Evolutionary conservation across 1,140 invertebrate species (phyloP).

Genomic region (Brachionus manjavacas): DNA sequence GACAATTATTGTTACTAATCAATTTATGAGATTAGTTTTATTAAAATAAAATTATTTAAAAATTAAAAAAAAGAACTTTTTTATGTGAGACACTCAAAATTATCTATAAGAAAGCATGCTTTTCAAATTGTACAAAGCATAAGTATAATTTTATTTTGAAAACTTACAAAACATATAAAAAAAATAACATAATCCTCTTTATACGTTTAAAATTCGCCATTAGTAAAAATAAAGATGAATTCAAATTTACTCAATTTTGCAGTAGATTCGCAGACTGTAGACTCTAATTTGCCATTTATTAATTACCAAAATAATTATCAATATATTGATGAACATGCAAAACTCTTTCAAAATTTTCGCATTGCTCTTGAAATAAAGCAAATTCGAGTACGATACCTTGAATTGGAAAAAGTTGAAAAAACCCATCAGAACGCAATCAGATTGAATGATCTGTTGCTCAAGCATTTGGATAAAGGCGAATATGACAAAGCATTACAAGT

Average conservation of each 20-base stretch:
- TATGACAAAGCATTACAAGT: not conserved
- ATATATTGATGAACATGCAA: not conserved
- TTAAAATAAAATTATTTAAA: not conserved
- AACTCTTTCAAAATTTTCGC: not conserved
- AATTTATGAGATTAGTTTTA: not conserved
- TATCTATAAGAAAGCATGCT: conserved; percentile 3
- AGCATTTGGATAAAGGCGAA: conserved; percentile 20
- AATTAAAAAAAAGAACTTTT: not conserved
- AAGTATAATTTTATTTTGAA: not conserved
- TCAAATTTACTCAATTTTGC: not conserved
- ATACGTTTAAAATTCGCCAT: not conserved
- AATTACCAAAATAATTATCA: not conserved
- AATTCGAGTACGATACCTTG: not conserved
- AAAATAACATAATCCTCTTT: not conserved
- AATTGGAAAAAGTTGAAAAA: conserved; percentile 12
- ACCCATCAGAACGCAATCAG: not conserved
- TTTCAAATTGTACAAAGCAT: not conserved
- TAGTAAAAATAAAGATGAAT: not conserved
- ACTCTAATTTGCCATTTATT: not conserved
- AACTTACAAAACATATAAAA: not conserved
- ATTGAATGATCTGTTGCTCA: not conserved
- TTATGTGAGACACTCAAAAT: not conserved
- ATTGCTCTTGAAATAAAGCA: conserved; percentile 1
- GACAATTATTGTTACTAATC: not conserved
- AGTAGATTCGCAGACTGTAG: not conserved